phyloP scores from a whole-genome alignment of 2,888 invertebrate species.

The Stenodera caucasica region DNA sequence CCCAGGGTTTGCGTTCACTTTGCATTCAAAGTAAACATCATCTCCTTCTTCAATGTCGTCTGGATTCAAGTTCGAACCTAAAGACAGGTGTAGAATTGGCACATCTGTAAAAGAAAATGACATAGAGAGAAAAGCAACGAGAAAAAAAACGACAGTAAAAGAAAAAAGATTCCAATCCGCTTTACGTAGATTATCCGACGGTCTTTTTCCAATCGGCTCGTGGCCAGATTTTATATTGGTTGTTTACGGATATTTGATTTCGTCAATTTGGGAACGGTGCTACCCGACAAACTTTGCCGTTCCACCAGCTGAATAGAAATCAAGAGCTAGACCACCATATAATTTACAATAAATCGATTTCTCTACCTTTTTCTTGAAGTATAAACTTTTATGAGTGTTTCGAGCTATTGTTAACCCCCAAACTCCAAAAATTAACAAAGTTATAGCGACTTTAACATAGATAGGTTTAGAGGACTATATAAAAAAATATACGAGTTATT shows the following conservation, averaged over 20 bases:
- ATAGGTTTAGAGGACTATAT: no score
- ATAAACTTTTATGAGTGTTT: no score
- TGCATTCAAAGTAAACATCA: slow-evolving; percentile 80
- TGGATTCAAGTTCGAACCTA: slow-evolving; percentile 76
- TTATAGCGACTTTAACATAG: no score
- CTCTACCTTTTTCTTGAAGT: no score
- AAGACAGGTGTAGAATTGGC: slow-evolving; percentile 68
- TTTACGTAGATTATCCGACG: slow-evolving; percentile 38
- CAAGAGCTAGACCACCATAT: no score
- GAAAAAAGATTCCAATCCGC: slow-evolving; percentile 42
- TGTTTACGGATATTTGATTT: slow-evolving; percentile 45
- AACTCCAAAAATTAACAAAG: no score
- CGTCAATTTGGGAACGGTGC: slow-evolving; percentile 15
- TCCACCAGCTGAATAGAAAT: background rate
- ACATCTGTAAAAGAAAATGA: slow-evolving; percentile 60
- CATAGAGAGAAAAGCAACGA: slow-evolving; percentile 23
- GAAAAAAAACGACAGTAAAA: background rate
- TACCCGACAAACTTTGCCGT: background rate
- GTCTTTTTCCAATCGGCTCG: slow-evolving; percentile 39
- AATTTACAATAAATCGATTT: no score
- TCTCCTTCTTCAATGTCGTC: slow-evolving; percentile 80
- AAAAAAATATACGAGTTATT: no score
- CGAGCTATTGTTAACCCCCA: no score
- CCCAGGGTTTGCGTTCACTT: slow-evolving; percentile 74
- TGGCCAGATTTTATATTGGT: slow-evolving; percentile 46